Percentiles rank a stretch among this genome's conserved stretches.
These are phyloP conservation scores for Halcyon leucocephala DNA, from an alignment of 2,797 vertebrate genomes.

Conservation along the genomic window DNA sequence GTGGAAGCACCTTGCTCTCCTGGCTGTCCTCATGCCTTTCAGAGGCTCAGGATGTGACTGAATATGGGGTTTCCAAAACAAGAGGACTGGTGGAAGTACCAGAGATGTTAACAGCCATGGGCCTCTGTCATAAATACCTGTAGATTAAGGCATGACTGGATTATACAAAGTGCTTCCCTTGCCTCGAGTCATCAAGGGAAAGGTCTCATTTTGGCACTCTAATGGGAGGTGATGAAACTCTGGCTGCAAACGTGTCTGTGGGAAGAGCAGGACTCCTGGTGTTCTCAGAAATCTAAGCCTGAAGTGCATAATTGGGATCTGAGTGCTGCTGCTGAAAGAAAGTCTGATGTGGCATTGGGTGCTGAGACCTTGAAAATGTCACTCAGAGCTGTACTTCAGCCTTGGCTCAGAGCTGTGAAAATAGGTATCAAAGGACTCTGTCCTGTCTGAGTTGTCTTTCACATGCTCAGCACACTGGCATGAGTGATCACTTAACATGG, in stretches of 20 bases:
- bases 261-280: background rate
- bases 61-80: background rate
- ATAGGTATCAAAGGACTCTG: background rate
- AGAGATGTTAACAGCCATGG: background rate
- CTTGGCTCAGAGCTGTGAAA: slow-evolving; percentile 9
- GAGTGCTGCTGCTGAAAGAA: background rate
- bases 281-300: background rate
- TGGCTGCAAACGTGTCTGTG: background rate
- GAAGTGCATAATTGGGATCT: background rate
- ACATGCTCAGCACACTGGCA: background rate
- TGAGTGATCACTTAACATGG: background rate
- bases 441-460: slow-evolving; percentile 41
- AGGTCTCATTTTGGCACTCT: background rate
- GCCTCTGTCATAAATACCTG: background rate
- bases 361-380: background rate
- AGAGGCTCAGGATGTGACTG: background rate
- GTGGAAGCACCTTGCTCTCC: background rate
- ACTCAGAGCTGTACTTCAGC: slow-evolving; percentile 1
- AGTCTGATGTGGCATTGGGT: background rate
- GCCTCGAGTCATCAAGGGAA: background rate
- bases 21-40: background rate
- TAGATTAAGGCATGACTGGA: background rate
- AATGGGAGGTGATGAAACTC: background rate
- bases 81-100: background rate
- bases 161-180: background rate